A percentile compares a stretch with the other conserved stretches of the same genome.
phyloP scores from a whole-genome alignment of 64 coral and sea anemone species.

The Pocillopora verrucosa region DNA sequence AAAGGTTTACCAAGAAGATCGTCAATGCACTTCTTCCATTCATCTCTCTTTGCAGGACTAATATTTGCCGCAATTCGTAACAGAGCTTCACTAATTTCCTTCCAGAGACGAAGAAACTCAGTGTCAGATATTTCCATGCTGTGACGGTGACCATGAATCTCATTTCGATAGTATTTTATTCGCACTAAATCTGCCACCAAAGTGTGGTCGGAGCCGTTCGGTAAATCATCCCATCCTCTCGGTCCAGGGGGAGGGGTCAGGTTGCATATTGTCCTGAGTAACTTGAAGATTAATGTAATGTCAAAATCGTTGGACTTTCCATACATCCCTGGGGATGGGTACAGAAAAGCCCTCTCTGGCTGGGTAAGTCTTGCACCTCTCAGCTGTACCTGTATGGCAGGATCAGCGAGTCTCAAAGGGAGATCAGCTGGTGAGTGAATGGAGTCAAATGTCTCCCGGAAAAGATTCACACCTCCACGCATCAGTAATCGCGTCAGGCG shows the following conservation, averaged over 20 bases:
- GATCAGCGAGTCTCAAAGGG: not conserved
- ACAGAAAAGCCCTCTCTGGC: not conserved
- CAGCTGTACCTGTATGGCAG: not conserved
- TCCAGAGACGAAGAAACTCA: conserved; percentile 20
- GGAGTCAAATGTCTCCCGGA: conserved; percentile 15
- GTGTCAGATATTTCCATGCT: conserved; percentile 26
- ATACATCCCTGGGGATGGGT: not conserved
- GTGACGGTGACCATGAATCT: conserved; percentile 4
- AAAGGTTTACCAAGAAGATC: not conserved
- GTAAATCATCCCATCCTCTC: conserved; percentile 24
- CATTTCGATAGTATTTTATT: conserved; percentile 31
- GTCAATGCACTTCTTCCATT: conserved; percentile 37
- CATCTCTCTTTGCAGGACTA: conserved; percentile 14
- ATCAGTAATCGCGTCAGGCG: not conserved
- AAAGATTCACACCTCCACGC: not conserved
- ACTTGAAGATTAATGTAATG: conserved; percentile 7
- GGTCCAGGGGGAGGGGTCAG: not conserved
- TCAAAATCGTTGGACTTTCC: conserved; percentile 1
- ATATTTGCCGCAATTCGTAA: conserved; percentile 5
- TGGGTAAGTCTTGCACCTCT: not conserved
- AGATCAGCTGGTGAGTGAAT: conserved; percentile 13
- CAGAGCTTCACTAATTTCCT: not conserved
- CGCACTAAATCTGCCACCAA: conserved; percentile 20
- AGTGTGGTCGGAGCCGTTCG: not conserved
- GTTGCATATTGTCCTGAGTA: conserved; percentile 8